These are phyloP conservation scores for Tyrophagus putrescentiae DNA, from an alignment of 1,140 invertebrate genomes.

Conservation along the genomic window DNA sequence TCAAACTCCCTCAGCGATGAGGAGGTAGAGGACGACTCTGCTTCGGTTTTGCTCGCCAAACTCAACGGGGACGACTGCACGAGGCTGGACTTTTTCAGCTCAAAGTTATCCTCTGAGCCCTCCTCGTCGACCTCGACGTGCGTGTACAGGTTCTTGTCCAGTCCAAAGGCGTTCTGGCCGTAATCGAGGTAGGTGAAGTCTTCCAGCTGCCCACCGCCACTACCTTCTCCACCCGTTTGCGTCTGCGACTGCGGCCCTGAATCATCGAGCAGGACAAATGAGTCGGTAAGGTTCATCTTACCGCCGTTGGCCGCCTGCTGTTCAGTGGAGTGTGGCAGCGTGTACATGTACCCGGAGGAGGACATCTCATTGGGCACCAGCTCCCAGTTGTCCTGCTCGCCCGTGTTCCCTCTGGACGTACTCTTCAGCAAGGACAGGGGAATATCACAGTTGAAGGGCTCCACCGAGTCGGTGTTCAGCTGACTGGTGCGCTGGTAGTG, in stretches of 20 bases:
- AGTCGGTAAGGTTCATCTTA: not conserved
- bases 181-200: slow-evolving; percentile 2
- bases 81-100: slow-evolving; percentile 49
- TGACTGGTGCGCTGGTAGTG: slow-evolving; percentile 34
- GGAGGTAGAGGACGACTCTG: slow-evolving; percentile 30
- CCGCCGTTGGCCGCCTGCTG: not conserved
- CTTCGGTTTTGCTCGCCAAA: not conserved
- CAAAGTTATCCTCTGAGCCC: slow-evolving; percentile 48
- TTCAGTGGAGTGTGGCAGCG: too few species aligned
- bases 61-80: not conserved
- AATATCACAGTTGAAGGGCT: slow-evolving; percentile 41
- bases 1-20: slow-evolving; percentile 39
- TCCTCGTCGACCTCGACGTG: slow-evolving; percentile 51
- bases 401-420: slow-evolving; percentile 21
- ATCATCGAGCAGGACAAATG: not conserved
- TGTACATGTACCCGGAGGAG: too few species aligned
- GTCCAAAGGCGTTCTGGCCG: not conserved
- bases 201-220: not conserved
- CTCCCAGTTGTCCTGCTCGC: slow-evolving; percentile 23
- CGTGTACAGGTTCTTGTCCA: slow-evolving; percentile 29
- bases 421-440: slow-evolving; percentile 33
- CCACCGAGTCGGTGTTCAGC: slow-evolving; percentile 31
- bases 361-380: slow-evolving; percentile 16
- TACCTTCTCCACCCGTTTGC: not conserved
- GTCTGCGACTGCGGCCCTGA: not conserved